Base-by-base conservation (phyloP, 2,888 invertebrate genomes). In the Drosophila antonietae region DNA sequence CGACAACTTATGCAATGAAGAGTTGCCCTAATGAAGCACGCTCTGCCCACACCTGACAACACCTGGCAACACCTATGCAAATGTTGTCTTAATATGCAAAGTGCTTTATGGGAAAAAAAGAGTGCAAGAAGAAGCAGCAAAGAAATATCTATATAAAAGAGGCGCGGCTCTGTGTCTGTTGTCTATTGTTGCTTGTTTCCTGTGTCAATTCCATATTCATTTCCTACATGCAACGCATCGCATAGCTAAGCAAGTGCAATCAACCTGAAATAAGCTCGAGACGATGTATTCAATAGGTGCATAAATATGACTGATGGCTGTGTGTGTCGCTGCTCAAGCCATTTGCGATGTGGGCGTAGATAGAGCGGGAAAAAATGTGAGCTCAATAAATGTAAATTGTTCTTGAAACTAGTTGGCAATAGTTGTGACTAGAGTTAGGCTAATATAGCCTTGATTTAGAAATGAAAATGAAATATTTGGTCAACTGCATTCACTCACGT, bases 1-100 rank as follows among this genome's bases (percentile, higher is more conserved):
- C 47, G 14, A 28, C 41, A 41, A 53, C 28, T 74, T 53, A 57
- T 74, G 64, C 44, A 70, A 64, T 64, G 49, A 28, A 69, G 77
- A 58, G 70, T 28, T 47, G 41, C 60, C 35, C 61, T 70, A 70
- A 70, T 70, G 69, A 71, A 56, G 68, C 57, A 12, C 47, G 46
- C 37, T 57, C 60, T 37, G 55, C 78, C 72, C 63, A 76, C 61
- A 41, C 58, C 3, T 28, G 53, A 14, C 37, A 53, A 43, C 44
- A 44, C 39, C 61, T 47, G 57, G 57, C 66, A 72, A 79, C 88
- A 83, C 87, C 71, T 86, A 88, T 88, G 83, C 75, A 83, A 83
- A 88, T 83, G 74, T 81, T 80, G 68, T 78, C 78, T 83, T 83
- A 88, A 83, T 80, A 86, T 83, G 83, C 83, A 86, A 83, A 83